Percentiles rank a stretch among this genome's conserved stretches.
Conservation (phyloP, 2,113 vertebrate species). For the Ochotona curzoniae region DNA sequence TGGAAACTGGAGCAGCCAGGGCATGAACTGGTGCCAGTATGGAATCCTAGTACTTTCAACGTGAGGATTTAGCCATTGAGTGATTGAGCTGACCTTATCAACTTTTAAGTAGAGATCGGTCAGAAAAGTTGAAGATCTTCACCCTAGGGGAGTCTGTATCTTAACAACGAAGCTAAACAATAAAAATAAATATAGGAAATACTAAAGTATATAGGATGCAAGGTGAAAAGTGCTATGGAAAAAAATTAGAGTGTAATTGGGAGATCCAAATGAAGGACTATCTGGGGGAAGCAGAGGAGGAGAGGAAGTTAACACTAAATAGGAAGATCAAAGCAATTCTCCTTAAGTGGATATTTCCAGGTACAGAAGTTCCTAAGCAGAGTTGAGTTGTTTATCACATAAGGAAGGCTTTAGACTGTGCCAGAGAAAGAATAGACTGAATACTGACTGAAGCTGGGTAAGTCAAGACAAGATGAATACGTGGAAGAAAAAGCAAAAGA, state of each 20-base stretch:
- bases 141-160: neutral
- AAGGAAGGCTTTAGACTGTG: neutral
- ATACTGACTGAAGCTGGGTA: neutral
- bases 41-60: too few relatives aligned
- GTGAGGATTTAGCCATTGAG: too few relatives aligned
- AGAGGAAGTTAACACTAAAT: neutral
- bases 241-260: neutral
- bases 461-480: neutral
- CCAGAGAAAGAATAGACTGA: neutral
- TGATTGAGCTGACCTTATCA: neutral
- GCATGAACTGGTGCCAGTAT: too few relatives aligned
- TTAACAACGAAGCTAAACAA: neutral
- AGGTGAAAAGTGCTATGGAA: neutral
- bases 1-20: too few relatives aligned
- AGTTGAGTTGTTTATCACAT: neutral
- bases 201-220: neutral
- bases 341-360: neutral
- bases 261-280: neutral
- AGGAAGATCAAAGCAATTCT: neutral
- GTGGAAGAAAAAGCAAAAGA: neutral
- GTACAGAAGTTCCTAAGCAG: neutral
- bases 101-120: neutral
- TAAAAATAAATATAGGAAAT: conserved; percentile 23
- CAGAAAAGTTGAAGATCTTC: neutral
- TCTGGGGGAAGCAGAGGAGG: neutral